Evolutionary conservation across 1,140 invertebrate genomes (phyloP), one percentile per base, ranked within the genome.

Genomic region (Heliconius melpomene): DNA sequence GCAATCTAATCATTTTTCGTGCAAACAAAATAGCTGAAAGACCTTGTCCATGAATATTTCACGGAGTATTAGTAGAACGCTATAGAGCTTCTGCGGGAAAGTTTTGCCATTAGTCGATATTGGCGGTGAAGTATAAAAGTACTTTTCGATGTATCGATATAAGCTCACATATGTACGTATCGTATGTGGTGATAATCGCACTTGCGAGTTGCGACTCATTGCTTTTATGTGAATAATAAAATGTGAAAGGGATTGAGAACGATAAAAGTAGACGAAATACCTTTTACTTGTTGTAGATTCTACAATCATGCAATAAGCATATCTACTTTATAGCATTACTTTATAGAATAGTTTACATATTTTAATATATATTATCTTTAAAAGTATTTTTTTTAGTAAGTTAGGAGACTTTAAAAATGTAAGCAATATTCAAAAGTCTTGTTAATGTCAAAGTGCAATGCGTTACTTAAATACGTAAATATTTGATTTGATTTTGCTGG

Each of bases 1-100:
- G 85, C 87, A 83, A 90, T 88, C 88, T 92, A 94, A 93, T 94
- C 87, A 93, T 94, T 94, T 94, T 94, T 94, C 90, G 87, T 85
- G 79, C 84, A 81, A 86, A 90, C 88, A 90, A 90, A 91, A 93
- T 86, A 89, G 86, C 85, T 83, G 81, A 89, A 89, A 90, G 86
- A 89, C 89, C 85, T 86, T 87, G 36, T 83, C 87, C 86, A 91
- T 92, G 91, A 90, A 93, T 93, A 93, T 92, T 93, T 92, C 86
- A 89, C 85, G 84, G 82, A 86, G 87, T 91, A 90, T 91, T 92
- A 84, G 87, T 86, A 85, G 84, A 86, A 85, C 82, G 85, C 88
- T 90, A 93, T 92, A 89, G 89, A 89, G 86, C 88, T 89, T 85
- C 82, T 80, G 86, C 88, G 77, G 82, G 81, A 87, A 89, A 91